phyloP scores from a whole-genome alignment of 92 coral and sea anemone species.

The Parazoanthus atlanticus region DNA sequence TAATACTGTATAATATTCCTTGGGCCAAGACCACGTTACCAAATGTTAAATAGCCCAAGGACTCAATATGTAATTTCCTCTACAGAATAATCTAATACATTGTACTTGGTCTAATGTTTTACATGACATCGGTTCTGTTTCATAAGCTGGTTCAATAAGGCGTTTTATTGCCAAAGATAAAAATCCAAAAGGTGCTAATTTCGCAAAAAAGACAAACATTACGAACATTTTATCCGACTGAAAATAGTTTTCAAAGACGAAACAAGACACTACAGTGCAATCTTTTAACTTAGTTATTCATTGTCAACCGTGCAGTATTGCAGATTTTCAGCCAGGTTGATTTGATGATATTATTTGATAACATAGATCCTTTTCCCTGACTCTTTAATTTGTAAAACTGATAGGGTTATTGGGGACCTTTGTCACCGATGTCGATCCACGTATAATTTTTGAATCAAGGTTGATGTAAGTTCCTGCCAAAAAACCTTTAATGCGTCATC shows the following conservation, averaged over 20 bases:
- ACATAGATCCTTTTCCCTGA: not conserved
- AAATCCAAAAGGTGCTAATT: too few relatives aligned
- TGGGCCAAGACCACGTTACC: slow-evolving; percentile 21
- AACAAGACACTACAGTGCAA: not conserved
- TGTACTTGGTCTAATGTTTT: not conserved
- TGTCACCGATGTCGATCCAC: not conserved
- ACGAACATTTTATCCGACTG: not conserved
- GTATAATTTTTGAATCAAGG: not conserved
- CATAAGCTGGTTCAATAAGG: not conserved
- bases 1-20: not conserved
- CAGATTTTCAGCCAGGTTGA: not conserved
- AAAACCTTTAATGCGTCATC: not conserved
- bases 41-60: not conserved
- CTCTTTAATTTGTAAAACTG: not conserved
- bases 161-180: not conserved
- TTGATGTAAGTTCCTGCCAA: not conserved
- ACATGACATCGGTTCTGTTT: not conserved
- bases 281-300: not conserved
- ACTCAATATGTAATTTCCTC: not conserved
- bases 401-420: not conserved
- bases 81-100: not conserved
- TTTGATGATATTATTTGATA: not conserved
- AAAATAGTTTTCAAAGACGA: too few relatives aligned
- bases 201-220: not conserved
- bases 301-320: not conserved